Percentiles rank a stretch among this genome's conserved stretches.
Evolutionary conservation across 1,140 invertebrate genomes (phyloP).

Genomic region (Trichonephila inaurata): DNA sequence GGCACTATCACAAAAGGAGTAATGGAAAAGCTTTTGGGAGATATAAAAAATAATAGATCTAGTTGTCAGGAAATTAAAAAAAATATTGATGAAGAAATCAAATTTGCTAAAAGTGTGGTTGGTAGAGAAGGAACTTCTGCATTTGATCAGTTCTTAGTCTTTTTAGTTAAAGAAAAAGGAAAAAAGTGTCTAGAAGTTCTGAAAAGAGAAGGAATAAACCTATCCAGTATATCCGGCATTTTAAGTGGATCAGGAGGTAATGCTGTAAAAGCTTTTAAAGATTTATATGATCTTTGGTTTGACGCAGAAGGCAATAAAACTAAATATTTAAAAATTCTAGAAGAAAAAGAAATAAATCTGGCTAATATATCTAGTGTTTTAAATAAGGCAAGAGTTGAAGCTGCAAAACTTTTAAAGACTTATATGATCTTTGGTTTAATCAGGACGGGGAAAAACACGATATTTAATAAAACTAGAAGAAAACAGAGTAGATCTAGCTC

Average conservation of each 20-base stretch:
- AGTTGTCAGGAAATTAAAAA: slow-evolving; percentile 51
- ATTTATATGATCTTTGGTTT: slow-evolving; percentile 38
- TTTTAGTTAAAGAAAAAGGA: slow-evolving; percentile 53
- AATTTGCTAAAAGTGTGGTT: slow-evolving; percentile 64
- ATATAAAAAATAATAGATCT: slow-evolving; percentile 67
- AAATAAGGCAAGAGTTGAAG: neutral
- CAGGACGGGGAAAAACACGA: slow-evolving; percentile 19
- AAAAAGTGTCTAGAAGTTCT: slow-evolving; percentile 53
- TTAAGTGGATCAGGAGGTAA: slow-evolving; percentile 26
- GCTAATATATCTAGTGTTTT: slow-evolving; percentile 50
- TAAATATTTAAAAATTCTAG: slow-evolving; percentile 39
- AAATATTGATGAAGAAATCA: slow-evolving; percentile 52
- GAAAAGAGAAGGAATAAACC: neutral
- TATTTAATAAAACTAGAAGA: slow-evolving; percentile 16
- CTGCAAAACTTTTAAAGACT: slow-evolving; percentile 26
- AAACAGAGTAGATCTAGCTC: slow-evolving; percentile 22
- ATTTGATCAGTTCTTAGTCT: slow-evolving; percentile 61
- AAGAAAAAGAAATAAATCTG: slow-evolving; percentile 4
- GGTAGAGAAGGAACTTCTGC: slow-evolving; percentile 36
- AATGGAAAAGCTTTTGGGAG: slow-evolving; percentile 63
- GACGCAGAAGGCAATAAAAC: slow-evolving; percentile 35
- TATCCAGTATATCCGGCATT: slow-evolving; percentile 18
- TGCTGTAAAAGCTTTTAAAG: slow-evolving; percentile 28
- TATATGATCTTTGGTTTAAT: slow-evolving; percentile 47
- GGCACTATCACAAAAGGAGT: slow-evolving; percentile 45